These are phyloP conservation scores for Platycercus adscitus DNA, from an alignment of 2,113 vertebrate species.

Conservation along the genomic window DNA sequence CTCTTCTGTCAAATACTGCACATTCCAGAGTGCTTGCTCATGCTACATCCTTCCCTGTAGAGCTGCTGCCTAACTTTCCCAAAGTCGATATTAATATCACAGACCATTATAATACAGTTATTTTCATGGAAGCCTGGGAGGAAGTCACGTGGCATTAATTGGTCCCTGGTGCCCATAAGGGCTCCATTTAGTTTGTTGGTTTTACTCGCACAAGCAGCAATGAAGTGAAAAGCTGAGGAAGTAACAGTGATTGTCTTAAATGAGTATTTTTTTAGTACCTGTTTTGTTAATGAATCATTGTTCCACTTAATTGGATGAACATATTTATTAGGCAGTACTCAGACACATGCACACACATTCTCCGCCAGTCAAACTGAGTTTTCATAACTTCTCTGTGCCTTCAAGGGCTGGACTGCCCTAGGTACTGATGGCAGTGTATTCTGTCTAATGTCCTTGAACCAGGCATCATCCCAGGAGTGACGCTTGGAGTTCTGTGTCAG, in stretches of 20 bases:
- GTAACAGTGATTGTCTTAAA: constrained; percentile 84
- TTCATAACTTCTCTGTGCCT: not conserved
- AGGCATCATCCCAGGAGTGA: not conserved
- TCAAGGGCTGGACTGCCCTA: not conserved
- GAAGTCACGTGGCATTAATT: constrained; percentile 98
- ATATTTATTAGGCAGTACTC: constrained; percentile 66
- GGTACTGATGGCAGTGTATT: not conserved
- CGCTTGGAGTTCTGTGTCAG: not conserved
- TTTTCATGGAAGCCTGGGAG: constrained; percentile 96
- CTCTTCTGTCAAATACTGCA: constrained; percentile 79
- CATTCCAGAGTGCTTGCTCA: constrained; percentile 91
- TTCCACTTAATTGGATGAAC: constrained; percentile 79
- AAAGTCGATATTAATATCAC: constrained; percentile 99
- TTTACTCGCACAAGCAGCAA: constrained; percentile 92
- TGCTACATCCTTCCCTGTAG: constrained; percentile 85
- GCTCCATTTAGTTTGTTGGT: constrained; percentile 94
- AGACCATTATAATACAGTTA: constrained; percentile 98
- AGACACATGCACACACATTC: constrained; percentile 55
- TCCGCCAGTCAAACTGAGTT: not conserved
- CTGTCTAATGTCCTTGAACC: not conserved
- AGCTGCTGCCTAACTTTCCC: constrained; percentile 89
- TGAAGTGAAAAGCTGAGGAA: constrained; percentile 97
- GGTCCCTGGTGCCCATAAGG: constrained; percentile 84
- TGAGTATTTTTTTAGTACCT: constrained; percentile 77
- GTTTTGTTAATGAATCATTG: constrained; percentile 87